Evolutionary conservation across 2,888 invertebrate species (phyloP), one percentile per base, ranked within the genome.

Genomic region (Cheilosia pagana): DNA sequence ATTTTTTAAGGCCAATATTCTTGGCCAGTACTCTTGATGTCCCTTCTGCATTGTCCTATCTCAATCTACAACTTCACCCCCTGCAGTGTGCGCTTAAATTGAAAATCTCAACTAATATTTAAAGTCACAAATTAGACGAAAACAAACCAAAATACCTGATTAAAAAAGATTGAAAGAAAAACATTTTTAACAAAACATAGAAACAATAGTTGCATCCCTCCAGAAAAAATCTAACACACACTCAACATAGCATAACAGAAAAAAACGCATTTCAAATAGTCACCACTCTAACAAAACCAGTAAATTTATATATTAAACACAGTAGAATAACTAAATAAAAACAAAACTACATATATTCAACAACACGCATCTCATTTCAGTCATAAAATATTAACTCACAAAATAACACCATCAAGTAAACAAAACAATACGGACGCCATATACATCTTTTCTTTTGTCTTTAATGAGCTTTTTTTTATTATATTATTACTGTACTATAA

Each of bases 341-440:
- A 57, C 48, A 63, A 62, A 70, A 60, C 53, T 67, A 74, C 60
- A 55, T 50, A 67, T 55, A 65, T 41, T 74, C 53, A 83, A 70
- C 41, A 79, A 74, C 59, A 62, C 74, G 74, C 83, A 83, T 83
- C 83, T 79, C 83, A 83, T 83, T 83, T 83, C 79, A 83, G 83
- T 83, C 83, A 83, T 83, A 83, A 83, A 67, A 67, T 72, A 82
- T 43, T 82, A 77, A 78, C 50, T 72, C 78, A 78, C 72, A 78
- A 81, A 76, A 14, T 3, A 53, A 65, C 62, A 67, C 81, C 81
- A 76, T 81, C 81, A 81, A 75, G 23, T 53, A 35, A 82, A 50
- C 53, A 70, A 81, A 50, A 48, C 45, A 70, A 70, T 41, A 50
- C 55, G 74, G 83, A 65, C 79, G 83, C 83, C 83, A 52, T 62